Base-by-base conservation (phyloP, 2,888 invertebrate genomes). In the Drosophila setosimentum region DNA sequence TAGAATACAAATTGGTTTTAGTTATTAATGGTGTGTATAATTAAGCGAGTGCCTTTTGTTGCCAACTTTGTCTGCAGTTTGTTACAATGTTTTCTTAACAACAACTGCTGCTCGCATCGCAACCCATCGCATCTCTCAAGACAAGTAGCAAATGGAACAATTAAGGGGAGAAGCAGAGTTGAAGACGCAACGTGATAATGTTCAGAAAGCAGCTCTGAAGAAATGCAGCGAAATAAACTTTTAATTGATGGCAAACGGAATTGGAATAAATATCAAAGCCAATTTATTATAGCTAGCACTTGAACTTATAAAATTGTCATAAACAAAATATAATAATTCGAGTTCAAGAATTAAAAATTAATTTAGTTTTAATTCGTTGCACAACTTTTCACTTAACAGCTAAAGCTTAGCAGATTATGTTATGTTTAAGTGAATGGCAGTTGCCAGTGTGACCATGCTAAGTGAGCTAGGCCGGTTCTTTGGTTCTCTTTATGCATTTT, bases 1-100 rank as follows among this genome's bases (percentile, higher is more conserved):
- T 85, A 24, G 45, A 45, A 24, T 45, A 85, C 85, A 85, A 85
- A 85, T 85, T 85, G 85, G 85, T 85, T 85, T 85, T 85, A 85
- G 89, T 85, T 85, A 85, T 85, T 85, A 89, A 85, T 85, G 85
- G 85, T 84, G 84, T 85, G 85, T 85, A 85, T 85, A 85, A 89
- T 85, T 85, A 85, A 85, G 85, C 89, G 80, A 66, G 70, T 76
- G 82, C 77, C 85, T 89, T 87, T 85, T 89, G 84, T 85, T 87
- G 70, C 75, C 88, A 89, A 85, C 85, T 89, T 87, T 85, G 85
- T 84, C 85, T 87, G 78, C 83, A 85, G 82, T 87, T 89, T 89
- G 89, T 65, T 78, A 74, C 82, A 83, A 89, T 84, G 87, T 84
- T 84, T 89, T 84, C 85, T 87, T 82, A 89, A 87, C 87, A 85